phyloP scores from a whole-genome alignment of 2,113 vertebrate genomes.

The human (Homo sapiens) region DNA sequence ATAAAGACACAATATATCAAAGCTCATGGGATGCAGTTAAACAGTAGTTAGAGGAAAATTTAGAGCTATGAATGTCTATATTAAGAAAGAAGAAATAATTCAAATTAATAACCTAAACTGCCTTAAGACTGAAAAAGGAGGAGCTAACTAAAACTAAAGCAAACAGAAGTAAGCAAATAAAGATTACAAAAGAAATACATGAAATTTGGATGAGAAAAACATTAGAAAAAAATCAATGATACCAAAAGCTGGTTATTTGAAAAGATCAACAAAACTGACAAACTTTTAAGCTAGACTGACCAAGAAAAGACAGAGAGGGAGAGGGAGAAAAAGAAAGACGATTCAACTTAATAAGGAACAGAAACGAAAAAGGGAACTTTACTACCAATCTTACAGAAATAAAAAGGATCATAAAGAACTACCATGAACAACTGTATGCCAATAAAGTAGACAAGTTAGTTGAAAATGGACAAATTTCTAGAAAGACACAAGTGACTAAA shows the following conservation, averaged over 20 bases:
- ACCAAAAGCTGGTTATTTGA: not conserved
- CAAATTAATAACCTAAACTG: not conserved
- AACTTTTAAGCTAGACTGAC: not conserved
- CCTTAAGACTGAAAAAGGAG: not conserved
- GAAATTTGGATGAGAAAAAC: not conserved
- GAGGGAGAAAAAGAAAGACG: not conserved
- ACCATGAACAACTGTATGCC: not conserved
- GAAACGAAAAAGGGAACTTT: not conserved
- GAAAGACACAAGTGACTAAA: not conserved
- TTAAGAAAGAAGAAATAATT: not conserved
- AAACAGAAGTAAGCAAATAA: not conserved
- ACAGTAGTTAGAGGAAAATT: not conserved
- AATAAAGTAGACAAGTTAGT: not conserved
- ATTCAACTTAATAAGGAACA: not conserved
- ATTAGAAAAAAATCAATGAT: not conserved
- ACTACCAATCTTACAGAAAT: not conserved
- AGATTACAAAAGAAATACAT: not conserved
- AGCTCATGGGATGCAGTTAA: not conserved
- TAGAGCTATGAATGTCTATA: not conserved
- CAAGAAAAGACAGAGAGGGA: not conserved
- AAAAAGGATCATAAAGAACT: not conserved
- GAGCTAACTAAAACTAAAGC: not conserved
- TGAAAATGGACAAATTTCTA: not conserved
- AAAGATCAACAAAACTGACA: not conserved
- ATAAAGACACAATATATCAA: not conserved